Conservation (phyloP, 2,888 invertebrate genomes). For the Cerceris ruficornis region DNA sequence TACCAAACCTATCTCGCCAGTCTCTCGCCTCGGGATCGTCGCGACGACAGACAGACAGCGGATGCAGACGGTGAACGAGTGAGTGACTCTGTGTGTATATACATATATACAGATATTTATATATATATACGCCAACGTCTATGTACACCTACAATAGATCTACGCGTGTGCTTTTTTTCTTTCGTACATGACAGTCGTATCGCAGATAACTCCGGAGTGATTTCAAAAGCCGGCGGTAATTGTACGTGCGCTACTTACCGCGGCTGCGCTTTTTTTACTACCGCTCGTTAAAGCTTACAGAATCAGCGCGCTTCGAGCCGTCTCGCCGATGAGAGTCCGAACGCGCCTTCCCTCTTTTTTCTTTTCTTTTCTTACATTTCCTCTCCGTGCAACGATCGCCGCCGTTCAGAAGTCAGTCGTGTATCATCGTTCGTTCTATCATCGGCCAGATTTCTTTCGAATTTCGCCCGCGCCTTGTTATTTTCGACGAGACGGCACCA, state of each 20-base stretch:
- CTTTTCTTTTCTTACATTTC: neutral
- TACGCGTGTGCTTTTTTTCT: neutral
- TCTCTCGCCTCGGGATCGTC: constrained; percentile 11
- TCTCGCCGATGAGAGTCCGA: constrained; percentile 6
- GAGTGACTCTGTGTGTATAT: constrained; percentile 8
- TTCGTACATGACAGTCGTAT: constrained; percentile 19
- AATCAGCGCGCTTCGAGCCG: constrained; percentile 32
- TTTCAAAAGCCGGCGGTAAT: constrained; percentile 46
- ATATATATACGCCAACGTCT: no score
- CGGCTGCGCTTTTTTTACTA: constrained; percentile 38
- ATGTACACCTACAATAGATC: neutral
- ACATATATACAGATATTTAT: no score
- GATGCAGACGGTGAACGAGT: constrained; percentile 10
- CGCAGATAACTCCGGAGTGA: constrained; percentile 31
- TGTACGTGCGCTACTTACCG: constrained; percentile 26
- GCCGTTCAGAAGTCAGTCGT: no score
- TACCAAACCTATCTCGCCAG: neutral
- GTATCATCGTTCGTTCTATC: no score
- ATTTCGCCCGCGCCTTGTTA: neutral
- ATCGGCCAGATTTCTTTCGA: neutral
- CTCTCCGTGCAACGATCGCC: no score
- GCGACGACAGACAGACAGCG: constrained; percentile 5
- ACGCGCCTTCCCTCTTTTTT: neutral
- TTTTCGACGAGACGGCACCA: neutral
- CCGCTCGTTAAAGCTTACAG: constrained; percentile 25